phyloP scores from a whole-genome alignment of 1,140 invertebrate genomes.

The Achatina immaculata region DNA sequence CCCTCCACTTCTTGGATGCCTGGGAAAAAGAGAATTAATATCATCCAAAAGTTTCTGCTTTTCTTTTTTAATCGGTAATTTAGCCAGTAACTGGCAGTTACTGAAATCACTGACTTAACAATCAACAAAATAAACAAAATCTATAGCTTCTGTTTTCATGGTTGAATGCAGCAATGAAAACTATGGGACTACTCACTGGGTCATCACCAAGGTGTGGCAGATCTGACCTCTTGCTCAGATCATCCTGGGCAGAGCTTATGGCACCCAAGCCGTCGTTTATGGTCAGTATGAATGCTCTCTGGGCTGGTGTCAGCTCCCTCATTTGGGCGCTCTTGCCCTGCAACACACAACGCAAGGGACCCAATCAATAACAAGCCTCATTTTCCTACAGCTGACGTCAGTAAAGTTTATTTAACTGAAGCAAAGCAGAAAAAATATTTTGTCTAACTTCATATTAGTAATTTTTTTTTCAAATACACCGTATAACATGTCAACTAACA shows the following conservation, averaged over 20 bases:
- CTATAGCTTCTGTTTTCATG: too few relatives aligned
- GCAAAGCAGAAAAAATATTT: background rate
- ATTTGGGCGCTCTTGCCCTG: slow-evolving; percentile 59
- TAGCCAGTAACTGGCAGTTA: too few relatives aligned
- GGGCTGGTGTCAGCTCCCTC: slow-evolving; percentile 85
- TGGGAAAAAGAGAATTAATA: slow-evolving; percentile 53
- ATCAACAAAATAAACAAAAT: too few relatives aligned
- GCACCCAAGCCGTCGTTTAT: slow-evolving; percentile 85
- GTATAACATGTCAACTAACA: too few relatives aligned
- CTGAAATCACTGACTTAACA: too few relatives aligned
- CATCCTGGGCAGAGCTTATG: slow-evolving; percentile 86
- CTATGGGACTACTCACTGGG: slow-evolving; percentile 66
- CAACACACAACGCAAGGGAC: background rate
- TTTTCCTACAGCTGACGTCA: too few relatives aligned
- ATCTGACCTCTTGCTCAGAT: slow-evolving; percentile 80
- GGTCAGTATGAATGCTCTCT: slow-evolving; percentile 89
- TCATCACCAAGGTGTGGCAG: slow-evolving; percentile 86
- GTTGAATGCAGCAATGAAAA: too few relatives aligned
- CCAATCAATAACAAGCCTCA: background rate
- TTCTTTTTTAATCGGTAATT: too few relatives aligned
- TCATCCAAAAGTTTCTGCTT: too few relatives aligned
- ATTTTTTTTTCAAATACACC: too few relatives aligned
- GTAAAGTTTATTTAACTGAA: background rate
- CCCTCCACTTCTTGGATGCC: slow-evolving; percentile 92
- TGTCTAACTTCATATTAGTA: too few relatives aligned